A percentile compares a stretch with the other conserved stretches of the same genome.
Conservation (phyloP, 2,888 invertebrate genomes). For the Agonopterix heracliana region DNA sequence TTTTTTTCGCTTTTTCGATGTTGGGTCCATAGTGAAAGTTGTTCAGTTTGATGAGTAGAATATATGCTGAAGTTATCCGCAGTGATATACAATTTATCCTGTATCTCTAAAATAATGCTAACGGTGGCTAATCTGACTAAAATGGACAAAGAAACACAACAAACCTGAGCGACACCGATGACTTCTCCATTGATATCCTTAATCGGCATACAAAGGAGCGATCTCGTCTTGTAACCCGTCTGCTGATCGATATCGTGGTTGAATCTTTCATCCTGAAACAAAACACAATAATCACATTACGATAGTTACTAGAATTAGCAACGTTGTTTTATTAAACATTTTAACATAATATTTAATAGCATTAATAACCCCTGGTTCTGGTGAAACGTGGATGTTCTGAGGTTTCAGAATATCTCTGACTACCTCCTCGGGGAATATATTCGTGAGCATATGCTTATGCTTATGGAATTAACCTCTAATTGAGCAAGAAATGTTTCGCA, state of each 20-base stretch:
- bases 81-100: too few relatives aligned
- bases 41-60: too few relatives aligned
- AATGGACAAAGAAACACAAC: too few relatives aligned
- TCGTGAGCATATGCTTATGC: too few relatives aligned
- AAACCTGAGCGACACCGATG: constrained; percentile 95
- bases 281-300: constrained; percentile 8
- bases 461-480: constrained; percentile 15
- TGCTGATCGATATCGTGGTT: constrained; percentile 95
- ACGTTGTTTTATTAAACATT: neutral
- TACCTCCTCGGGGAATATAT: too few relatives aligned
- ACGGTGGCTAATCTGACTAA: too few relatives aligned
- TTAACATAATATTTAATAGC: neutral
- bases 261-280: constrained; percentile 80
- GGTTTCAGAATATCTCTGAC: too few relatives aligned
- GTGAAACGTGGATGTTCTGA: too few relatives aligned
- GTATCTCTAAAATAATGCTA: too few relatives aligned
- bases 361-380: neutral
- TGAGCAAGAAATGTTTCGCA: constrained; percentile 19
- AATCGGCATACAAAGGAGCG: constrained; percentile 96
- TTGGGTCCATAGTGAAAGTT: too few relatives aligned
- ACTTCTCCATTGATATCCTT: constrained; percentile 96
- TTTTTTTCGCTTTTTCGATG: too few relatives aligned
- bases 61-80: too few relatives aligned
- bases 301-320: neutral
- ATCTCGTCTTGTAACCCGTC: constrained; percentile 95